Conservation (phyloP, 1,140 invertebrate genomes). For the Venustaconcha ellipsiformis region DNA sequence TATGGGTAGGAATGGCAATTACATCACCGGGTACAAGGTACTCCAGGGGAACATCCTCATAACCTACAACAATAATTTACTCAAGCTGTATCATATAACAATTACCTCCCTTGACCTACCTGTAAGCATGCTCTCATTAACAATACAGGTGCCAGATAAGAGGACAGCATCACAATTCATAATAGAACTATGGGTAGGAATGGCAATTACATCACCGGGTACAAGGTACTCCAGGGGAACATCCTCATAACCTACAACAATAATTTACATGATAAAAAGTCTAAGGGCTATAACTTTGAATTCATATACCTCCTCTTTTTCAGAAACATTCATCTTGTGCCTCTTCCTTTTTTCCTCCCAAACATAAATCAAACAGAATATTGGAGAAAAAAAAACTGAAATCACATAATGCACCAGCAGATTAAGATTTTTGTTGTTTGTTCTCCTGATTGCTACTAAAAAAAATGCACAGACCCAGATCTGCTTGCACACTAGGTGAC, state of each 20-base stretch:
- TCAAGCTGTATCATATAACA: neutral
- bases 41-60: slow-evolving; percentile 45
- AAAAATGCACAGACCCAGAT: too few relatives aligned
- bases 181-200: slow-evolving; percentile 75
- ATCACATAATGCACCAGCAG: too few relatives aligned
- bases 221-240: slow-evolving; percentile 48
- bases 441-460: too few relatives aligned
- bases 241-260: slow-evolving; percentile 46
- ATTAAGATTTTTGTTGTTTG: too few relatives aligned
- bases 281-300: neutral
- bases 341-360: too few relatives aligned
- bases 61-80: slow-evolving; percentile 33
- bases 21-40: slow-evolving; percentile 70
- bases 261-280: neutral
- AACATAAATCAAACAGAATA: too few relatives aligned
- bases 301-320: too few relatives aligned
- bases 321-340: too few relatives aligned
- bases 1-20: slow-evolving; percentile 81
- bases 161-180: slow-evolving; percentile 70
- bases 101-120: slow-evolving; percentile 35
- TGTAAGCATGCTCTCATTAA: slow-evolving; percentile 82
- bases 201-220: slow-evolving; percentile 76
- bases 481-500: too few relatives aligned
- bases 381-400: too few relatives aligned
- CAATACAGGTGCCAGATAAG: slow-evolving; percentile 88